Evolutionary conservation across 2,113 vertebrate genomes (phyloP), one percentile per base, ranked within the genome.

Genomic region (Cyanoderma ruficeps): DNA sequence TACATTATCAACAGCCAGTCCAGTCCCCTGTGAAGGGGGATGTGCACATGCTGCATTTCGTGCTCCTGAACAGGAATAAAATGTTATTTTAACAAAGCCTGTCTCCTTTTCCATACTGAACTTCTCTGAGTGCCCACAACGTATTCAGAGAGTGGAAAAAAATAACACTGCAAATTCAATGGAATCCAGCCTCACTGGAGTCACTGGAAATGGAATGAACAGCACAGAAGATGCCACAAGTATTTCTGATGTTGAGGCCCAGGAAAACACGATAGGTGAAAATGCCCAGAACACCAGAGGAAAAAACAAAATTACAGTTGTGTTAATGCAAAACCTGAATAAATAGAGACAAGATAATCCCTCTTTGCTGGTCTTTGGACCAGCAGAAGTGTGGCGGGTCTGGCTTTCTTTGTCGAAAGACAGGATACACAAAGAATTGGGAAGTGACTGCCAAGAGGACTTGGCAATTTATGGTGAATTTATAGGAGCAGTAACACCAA

Each of bases 251-350:
- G 4, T 55, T 83, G 10, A 55, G 41, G 28, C 6, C 23, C 7
- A 3, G 24, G 14, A 37, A 37, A 83, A 67, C 0, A 1, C 0
- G 0, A 65, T 13, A 11, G 8, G 9, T 56, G 46, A 39, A 50
- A 89, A 81, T 25, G 11, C 30, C 31, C 13, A 47, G 41, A 70
- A 70, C 79, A 56, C 5, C 31, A 18, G 1, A 23, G 9, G 21
- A 47, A 61, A 3, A 28, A 7, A 0, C 8, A 55, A 47, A 76
- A 68, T 24, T 41, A 13, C 20, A 35, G n/a, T 7, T 15, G 10
- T 35, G 13, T 13, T 15, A 64, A 30, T 22, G 25, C 2, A 59
- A 85, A 89, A 67, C 4, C 7, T 55, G 56, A 63, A 46, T 37
- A 2, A 6, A 35, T 10, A 37, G 20, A 50, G 42, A 41, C 4